phyloP scores from a whole-genome alignment of 2,797 vertebrate species.

The Cheirogaleus major region DNA sequence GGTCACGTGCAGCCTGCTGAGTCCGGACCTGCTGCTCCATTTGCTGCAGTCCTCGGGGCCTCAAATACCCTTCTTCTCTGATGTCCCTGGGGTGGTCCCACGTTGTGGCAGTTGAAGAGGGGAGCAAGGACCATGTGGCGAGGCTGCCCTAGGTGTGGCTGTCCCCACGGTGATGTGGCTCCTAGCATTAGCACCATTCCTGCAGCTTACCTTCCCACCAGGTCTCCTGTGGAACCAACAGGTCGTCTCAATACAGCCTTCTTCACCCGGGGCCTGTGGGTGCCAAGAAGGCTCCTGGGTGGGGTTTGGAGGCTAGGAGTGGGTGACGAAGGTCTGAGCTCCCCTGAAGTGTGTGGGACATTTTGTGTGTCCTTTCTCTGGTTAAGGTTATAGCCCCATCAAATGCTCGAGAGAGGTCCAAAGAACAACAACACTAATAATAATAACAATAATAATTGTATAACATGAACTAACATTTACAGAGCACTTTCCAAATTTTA shows the following conservation, averaged over 20 bases:
- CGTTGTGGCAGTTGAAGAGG: background rate
- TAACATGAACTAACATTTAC: background rate
- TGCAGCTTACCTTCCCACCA: background rate
- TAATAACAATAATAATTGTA: no score
- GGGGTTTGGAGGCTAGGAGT: background rate
- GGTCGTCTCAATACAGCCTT: background rate
- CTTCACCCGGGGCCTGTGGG: background rate
- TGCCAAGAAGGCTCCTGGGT: background rate
- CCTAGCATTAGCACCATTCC: background rate
- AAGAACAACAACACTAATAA: background rate
- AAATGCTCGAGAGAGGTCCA: background rate
- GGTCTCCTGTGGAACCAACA: background rate
- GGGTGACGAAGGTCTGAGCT: background rate
- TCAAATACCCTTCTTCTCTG: background rate
- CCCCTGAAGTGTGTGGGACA: background rate
- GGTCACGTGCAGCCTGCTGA: background rate
- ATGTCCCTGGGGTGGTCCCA: background rate
- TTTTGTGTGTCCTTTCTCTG: background rate
- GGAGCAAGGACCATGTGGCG: background rate
- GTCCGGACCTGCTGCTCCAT: background rate
- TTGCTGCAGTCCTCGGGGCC: background rate
- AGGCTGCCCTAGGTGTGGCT: background rate
- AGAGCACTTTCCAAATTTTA: background rate
- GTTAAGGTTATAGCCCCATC: background rate
- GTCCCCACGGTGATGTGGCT: background rate